A percentile compares a stretch with the other conserved stretches of the same genome.
Conservation (phyloP, 2,797 vertebrate genomes). For the Chiloscyllium punctatum region DNA sequence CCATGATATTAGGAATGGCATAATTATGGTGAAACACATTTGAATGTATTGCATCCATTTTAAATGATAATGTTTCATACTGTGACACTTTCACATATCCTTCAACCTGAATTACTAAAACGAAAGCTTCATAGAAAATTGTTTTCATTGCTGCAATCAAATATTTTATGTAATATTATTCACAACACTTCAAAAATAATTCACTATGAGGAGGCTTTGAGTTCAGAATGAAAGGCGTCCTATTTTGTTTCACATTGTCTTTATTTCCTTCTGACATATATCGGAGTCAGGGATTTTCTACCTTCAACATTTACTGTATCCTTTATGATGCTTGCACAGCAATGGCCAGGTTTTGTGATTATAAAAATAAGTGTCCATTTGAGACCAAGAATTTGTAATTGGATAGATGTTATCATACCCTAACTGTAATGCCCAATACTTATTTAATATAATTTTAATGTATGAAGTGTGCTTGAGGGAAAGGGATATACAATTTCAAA, state of each 20-base stretch:
- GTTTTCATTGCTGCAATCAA: neutral
- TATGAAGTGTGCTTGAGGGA: neutral
- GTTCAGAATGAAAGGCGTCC: neutral
- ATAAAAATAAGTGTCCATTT: neutral
- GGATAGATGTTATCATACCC: neutral
- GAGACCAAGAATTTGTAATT: neutral
- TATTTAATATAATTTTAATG: neutral
- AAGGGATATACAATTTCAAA: too few relatives aligned
- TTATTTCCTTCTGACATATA: neutral
- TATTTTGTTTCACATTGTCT: neutral
- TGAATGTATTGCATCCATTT: constrained; percentile 24
- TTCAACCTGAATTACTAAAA: neutral
- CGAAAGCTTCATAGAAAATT: neutral
- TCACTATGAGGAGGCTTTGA: neutral
- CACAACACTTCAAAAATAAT: neutral
- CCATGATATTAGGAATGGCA: neutral
- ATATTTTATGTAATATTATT: neutral
- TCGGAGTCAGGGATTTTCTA: neutral
- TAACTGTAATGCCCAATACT: neutral
- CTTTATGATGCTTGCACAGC: neutral
- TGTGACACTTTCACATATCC: neutral
- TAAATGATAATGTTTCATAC: neutral
- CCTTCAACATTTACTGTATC: neutral
- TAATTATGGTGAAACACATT: neutral
- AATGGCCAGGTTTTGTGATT: neutral